Evolutionary conservation across 1,140 invertebrate species (phyloP).

Genomic region (Drosophila malerkotliana): DNA sequence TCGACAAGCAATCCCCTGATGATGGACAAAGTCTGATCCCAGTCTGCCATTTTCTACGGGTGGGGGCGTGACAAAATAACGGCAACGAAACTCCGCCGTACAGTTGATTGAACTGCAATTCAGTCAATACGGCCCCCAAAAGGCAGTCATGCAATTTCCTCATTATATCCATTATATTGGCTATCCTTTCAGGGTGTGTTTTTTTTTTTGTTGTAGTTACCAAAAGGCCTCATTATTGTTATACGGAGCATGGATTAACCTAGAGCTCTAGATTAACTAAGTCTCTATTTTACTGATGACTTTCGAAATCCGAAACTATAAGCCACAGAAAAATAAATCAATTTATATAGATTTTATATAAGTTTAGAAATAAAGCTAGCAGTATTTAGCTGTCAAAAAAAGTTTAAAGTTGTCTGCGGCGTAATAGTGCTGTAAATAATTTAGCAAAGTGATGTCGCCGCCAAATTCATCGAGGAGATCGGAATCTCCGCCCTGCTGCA

Average conservation of each 20-base stretch:
- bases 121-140: constrained; percentile 1
- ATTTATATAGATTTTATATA: no score
- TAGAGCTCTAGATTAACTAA: not conserved
- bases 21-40: constrained; percentile 16
- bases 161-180: constrained; percentile 4
- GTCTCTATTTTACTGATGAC: not conserved
- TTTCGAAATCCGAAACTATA: no score
- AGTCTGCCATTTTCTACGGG: constrained; percentile 5
- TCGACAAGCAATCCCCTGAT: not conserved
- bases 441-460: no score
- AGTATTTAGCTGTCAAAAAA: no score
- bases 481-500: no score
- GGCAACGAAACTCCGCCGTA: not conserved
- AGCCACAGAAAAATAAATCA: no score
- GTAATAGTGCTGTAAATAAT: no score
- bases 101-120: constrained; percentile 43
- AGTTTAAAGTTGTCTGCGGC: no score
- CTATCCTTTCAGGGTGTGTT: not conserved
- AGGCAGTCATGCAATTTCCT: constrained; percentile 10
- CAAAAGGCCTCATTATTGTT: not conserved
- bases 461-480: no score
- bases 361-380: no score
- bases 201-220: not conserved
- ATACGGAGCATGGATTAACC: not conserved
- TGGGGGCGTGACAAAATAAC: constrained; percentile 28